Evolutionary conservation across 2,888 invertebrate genomes (phyloP).

Genomic region (Tolmerus cingulatus): DNA sequence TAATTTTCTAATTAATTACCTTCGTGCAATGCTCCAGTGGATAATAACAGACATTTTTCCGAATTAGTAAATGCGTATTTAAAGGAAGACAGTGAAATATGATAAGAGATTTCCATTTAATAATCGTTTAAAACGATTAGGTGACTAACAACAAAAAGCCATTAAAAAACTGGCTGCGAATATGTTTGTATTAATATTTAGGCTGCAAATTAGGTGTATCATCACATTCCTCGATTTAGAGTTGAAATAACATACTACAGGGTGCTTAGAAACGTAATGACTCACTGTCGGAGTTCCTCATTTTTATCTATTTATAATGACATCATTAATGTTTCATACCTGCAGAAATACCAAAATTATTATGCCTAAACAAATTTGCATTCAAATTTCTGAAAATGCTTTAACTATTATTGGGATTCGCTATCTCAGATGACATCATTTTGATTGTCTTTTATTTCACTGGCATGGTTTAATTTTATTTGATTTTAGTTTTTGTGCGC

Average conservation of each 20-base stretch:
- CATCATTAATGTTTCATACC: not conserved
- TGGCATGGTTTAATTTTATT: too few species aligned
- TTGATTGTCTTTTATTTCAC: too few species aligned
- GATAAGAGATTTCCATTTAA: not conserved
- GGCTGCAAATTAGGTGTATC: not conserved
- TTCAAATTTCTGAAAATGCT: too few species aligned
- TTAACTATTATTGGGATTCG: too few species aligned
- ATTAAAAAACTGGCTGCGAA: not conserved
- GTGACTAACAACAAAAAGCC: not conserved
- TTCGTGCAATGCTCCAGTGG: not conserved
- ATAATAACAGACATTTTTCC: not conserved
- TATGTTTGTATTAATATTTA: not conserved
- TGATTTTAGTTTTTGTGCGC: too few species aligned
- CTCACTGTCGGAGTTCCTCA: not conserved
- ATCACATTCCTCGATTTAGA: not conserved
- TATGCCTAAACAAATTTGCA: too few species aligned
- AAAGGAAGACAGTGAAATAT: not conserved
- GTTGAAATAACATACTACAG: not conserved
- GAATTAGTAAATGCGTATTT: not conserved
- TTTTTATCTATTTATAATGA: not conserved
- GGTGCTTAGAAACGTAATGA: not conserved
- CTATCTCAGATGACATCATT: too few species aligned
- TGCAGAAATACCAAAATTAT: too few species aligned
- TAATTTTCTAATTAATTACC: not conserved
- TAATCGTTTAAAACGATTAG: not conserved